Conservation (phyloP, 2,888 invertebrate genomes). For the Lithophane socia region DNA sequence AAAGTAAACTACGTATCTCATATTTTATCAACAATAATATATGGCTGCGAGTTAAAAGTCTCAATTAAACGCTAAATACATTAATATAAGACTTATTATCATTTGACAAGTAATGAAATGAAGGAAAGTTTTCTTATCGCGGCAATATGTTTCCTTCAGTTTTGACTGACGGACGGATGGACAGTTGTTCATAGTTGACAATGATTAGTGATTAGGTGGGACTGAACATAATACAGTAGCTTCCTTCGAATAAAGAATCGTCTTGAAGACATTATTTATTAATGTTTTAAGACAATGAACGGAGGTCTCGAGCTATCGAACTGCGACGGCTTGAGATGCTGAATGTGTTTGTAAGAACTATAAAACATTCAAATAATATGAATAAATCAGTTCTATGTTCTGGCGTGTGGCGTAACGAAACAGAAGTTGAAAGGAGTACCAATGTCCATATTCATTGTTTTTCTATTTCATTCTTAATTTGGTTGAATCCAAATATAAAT, state of each 20-base stretch:
- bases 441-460: not conserved
- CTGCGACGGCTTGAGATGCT: constrained; percentile 13
- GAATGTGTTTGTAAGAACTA: constrained; percentile 18
- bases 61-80: not conserved
- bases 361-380: constrained; percentile 19
- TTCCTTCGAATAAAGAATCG: constrained; percentile 46
- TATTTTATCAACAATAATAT: constrained; percentile 10
- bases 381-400: constrained; percentile 21
- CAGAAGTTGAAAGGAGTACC: not conserved
- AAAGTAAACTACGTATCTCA: constrained; percentile 8
- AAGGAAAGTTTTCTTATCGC: constrained; percentile 18
- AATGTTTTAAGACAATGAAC: constrained; percentile 52
- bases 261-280: constrained; percentile 57
- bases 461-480: not conserved
- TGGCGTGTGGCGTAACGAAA: not conserved
- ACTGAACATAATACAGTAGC: constrained; percentile 66
- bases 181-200: constrained; percentile 65
- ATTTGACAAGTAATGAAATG: constrained; percentile 6
- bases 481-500: not conserved
- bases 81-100: constrained; percentile 22
- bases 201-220: constrained; percentile 72
- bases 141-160: constrained; percentile 34
- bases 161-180: constrained; percentile 50
- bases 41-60: not conserved
- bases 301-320: constrained; percentile 31